These are phyloP conservation scores for Tychaedon coryphoeus DNA, from an alignment of 2,113 vertebrate genomes.

Conservation along the genomic window DNA sequence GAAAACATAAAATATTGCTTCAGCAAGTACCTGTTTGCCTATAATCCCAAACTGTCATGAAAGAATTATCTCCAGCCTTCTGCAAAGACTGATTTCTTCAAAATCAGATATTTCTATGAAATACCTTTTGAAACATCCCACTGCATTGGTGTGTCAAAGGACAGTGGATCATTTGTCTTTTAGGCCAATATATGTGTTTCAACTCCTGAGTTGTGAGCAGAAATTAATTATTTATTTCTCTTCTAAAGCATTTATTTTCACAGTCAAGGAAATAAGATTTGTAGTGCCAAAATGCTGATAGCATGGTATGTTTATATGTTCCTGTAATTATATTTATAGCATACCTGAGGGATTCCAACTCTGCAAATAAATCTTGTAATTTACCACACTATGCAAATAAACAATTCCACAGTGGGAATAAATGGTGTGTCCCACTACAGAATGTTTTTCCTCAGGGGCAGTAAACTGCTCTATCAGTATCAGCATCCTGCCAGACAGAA, in stretches of 20 bases:
- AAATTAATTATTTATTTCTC: conserved; percentile 62
- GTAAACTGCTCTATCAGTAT: neutral
- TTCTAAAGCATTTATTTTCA: conserved; percentile 56
- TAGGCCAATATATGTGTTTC: neutral
- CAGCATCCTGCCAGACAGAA: neutral
- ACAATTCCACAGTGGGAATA: neutral
- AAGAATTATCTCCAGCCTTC: neutral
- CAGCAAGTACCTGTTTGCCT: neutral
- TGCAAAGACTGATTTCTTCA: neutral
- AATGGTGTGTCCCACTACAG: neutral
- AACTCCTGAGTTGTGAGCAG: conserved; percentile 15
- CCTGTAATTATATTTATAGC: conserved; percentile 59
- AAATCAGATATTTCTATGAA: neutral
- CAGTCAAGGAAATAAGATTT: conserved; percentile 59
- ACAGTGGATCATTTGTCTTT: neutral
- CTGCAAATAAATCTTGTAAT: conserved; percentile 55
- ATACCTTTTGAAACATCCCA: neutral
- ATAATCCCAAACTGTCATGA: neutral
- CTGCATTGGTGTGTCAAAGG: neutral
- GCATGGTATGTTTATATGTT: neutral
- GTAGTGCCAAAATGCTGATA: neutral
- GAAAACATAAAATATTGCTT: neutral
- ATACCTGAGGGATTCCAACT: conserved; percentile 32
- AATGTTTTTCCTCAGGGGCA: neutral
- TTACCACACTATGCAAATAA: conserved; percentile 47